A percentile compares a stretch with the other conserved stretches of the same genome.
phyloP scores from a whole-genome alignment of 1,140 invertebrate genomes.

The Aphis gossypii region DNA sequence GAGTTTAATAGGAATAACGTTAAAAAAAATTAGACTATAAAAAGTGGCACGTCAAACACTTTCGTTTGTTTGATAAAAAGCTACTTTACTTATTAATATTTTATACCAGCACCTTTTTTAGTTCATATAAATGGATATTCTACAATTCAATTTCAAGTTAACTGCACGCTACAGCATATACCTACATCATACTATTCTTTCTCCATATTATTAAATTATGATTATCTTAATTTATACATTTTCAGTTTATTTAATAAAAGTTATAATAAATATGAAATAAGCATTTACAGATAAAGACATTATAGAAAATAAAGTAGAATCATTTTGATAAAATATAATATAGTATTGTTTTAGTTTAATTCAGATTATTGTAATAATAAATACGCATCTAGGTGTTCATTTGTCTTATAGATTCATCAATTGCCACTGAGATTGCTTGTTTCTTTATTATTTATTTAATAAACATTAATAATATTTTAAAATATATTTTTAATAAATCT shows the following conservation, averaged over 20 bases:
- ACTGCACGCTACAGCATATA: not conserved
- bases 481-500: not conserved
- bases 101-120: not conserved
- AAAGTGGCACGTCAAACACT: constrained; percentile 14
- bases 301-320: no score
- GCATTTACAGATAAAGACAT: no score
- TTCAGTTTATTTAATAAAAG: not conserved
- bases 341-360: no score
- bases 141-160: not conserved
- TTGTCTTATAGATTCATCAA: not conserved
- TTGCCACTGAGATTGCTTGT: no score
- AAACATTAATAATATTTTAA: not conserved
- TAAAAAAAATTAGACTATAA: not conserved
- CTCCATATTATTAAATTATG: not conserved
- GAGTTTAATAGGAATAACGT: not conserved
- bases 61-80: not conserved
- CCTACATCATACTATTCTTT: not conserved
- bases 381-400: not conserved
- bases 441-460: not conserved
- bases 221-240: not conserved
- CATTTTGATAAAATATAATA: no score
- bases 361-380: not conserved
- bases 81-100: not conserved
- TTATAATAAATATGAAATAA: no score
- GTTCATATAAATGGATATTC: not conserved